Evolutionary conservation across 2,113 vertebrate species (phyloP).

Genomic region (Ovibos moschatus): DNA sequence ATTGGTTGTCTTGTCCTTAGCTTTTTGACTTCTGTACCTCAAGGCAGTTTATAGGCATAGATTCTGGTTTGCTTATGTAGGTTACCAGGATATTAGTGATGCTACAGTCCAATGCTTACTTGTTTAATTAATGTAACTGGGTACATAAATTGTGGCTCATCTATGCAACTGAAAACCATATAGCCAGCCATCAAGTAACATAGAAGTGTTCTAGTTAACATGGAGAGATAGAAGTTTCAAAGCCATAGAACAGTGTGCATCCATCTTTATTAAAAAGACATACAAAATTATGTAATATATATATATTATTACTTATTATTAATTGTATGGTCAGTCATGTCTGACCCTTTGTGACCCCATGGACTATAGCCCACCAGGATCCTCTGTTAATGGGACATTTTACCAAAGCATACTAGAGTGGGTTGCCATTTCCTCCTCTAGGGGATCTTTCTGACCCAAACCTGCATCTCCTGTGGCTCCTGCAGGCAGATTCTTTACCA

Average conservation of each 20-base stretch:
- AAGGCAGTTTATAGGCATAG: not conserved
- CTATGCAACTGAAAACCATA: not conserved
- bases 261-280: not conserved
- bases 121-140: not conserved
- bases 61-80: not conserved
- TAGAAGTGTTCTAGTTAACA: not conserved
- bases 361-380: not conserved
- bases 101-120: not conserved
- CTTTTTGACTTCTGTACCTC: not conserved
- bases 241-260: not conserved
- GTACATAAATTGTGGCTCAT: not conserved
- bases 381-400: rapidly evolving
- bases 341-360: not conserved
- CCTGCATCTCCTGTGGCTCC: not conserved
- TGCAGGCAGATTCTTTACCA: not conserved
- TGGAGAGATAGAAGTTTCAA: not conserved
- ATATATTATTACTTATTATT: not conserved
- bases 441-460: not conserved
- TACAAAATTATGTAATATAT: not conserved
- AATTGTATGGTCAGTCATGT: not conserved
- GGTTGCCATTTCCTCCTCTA: not conserved
- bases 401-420: not conserved
- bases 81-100: not conserved
- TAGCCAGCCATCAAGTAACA: not conserved
- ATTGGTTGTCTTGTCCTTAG: not conserved